Evolutionary conservation across 2,113 vertebrate species (phyloP).

Genomic region (Diadophis punctatus): DNA sequence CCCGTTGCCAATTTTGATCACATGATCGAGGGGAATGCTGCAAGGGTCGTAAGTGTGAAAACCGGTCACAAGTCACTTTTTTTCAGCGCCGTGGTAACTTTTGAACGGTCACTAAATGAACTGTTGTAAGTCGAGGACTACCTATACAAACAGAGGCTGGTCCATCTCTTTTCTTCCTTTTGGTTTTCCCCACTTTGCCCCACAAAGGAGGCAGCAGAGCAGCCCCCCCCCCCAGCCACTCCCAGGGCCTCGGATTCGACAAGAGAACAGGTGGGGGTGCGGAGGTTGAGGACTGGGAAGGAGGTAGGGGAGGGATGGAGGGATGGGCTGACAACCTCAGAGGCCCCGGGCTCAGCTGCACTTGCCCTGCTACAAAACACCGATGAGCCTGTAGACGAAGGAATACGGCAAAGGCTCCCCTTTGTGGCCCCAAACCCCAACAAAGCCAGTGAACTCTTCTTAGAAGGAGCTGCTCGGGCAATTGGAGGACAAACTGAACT

Average conservation of each 20-base stretch:
- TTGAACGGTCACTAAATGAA: background rate
- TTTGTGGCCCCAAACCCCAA: background rate
- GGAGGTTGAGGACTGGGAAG: background rate
- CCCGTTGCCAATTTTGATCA: background rate
- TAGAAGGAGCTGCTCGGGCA: background rate
- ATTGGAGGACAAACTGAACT: background rate
- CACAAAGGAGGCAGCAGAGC: background rate
- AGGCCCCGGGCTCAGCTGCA: background rate
- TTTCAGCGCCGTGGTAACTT: background rate
- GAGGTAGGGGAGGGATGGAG: too few relatives aligned
- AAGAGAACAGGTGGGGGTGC: background rate
- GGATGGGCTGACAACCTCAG: background rate
- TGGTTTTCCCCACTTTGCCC: background rate
- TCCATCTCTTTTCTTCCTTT: background rate
- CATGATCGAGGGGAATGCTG: background rate
- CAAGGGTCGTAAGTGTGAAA: background rate
- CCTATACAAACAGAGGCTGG: background rate
- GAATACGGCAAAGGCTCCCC: background rate
- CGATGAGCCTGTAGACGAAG: rapidly evolving
- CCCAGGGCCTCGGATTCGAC: background rate
- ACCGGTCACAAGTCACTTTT: background rate
- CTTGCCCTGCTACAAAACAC: background rate
- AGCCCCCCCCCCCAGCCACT: background rate
- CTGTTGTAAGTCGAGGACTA: background rate
- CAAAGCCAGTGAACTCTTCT: background rate